phyloP scores from a whole-genome alignment of 2,113 vertebrate genomes.

The Turdus rufiventris region DNA sequence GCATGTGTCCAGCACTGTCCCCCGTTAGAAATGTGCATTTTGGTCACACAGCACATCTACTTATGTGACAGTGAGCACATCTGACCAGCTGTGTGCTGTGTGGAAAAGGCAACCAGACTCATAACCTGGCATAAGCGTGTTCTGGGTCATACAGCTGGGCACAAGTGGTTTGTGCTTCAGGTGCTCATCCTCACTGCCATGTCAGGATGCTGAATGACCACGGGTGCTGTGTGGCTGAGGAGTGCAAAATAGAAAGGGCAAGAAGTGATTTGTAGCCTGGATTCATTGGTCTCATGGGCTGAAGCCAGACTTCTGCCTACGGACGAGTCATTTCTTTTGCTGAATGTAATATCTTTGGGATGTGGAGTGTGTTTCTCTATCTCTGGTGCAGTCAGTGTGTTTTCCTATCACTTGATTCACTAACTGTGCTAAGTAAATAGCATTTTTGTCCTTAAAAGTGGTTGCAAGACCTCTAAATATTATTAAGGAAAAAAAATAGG shows the following conservation, averaged over 20 bases:
- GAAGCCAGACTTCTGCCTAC: not conserved
- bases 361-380: not conserved
- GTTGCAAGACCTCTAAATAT: not conserved
- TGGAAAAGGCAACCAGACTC: not conserved
- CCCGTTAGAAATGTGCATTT: not conserved
- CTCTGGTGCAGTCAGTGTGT: not conserved
- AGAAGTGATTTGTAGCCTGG: not conserved
- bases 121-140: not conserved
- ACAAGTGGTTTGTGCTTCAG: not conserved
- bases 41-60: not conserved
- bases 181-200: not conserved
- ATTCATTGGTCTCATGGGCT: not conserved
- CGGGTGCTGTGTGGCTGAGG: rapidly evolving
- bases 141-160: not conserved
- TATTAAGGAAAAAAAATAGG: not conserved
- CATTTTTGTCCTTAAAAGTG: not conserved
- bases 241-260: not conserved
- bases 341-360: not conserved
- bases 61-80: not conserved
- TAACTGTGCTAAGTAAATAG: not conserved
- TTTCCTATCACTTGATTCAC: not conserved
- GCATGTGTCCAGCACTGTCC: not conserved
- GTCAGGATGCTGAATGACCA: not conserved
- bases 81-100: rapidly evolving
- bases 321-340: not conserved